These are phyloP conservation scores for Andrena bicolor DNA, from an alignment of 2,888 invertebrate genomes.

Conservation along the genomic window DNA sequence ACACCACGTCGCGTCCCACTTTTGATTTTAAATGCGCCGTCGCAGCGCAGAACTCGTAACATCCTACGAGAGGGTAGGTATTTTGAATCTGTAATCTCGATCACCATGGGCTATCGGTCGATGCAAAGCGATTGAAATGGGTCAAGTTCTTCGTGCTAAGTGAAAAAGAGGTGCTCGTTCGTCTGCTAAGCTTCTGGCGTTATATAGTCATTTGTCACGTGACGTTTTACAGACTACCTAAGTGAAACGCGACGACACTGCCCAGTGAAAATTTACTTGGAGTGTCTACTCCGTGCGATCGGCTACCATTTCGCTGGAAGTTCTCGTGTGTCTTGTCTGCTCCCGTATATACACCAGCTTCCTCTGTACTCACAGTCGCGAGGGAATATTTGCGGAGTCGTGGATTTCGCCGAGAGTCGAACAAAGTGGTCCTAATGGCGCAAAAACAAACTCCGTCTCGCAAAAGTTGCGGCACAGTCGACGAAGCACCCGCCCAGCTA, in stretches of 20 bases:
- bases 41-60: neutral
- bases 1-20: constrained; percentile 15
- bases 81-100: constrained; percentile 15
- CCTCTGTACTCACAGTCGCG: constrained; percentile 50
- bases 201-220: constrained; percentile 1
- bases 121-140: constrained; percentile 2
- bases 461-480: constrained; percentile 74
- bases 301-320: constrained; percentile 27
- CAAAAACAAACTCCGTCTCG: constrained; percentile 78
- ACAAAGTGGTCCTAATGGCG: constrained; percentile 81
- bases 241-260: neutral
- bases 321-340: constrained; percentile 31
- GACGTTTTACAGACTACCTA: neutral
- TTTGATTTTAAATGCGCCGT: constrained; percentile 24
- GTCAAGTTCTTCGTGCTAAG: constrained; percentile 18
- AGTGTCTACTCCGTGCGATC: constrained; percentile 29
- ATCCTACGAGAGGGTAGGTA: neutral
- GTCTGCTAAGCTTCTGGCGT: neutral
- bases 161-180: neutral
- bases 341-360: constrained; percentile 32
- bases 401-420: constrained; percentile 70
- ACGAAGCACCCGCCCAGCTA: constrained; percentile 62
- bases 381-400: constrained; percentile 71
- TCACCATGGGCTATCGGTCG: neutral
- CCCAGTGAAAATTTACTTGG: constrained; percentile 10